Conservation (phyloP, 2,888 invertebrate genomes). For the Macrosiphum euphorbiae region DNA sequence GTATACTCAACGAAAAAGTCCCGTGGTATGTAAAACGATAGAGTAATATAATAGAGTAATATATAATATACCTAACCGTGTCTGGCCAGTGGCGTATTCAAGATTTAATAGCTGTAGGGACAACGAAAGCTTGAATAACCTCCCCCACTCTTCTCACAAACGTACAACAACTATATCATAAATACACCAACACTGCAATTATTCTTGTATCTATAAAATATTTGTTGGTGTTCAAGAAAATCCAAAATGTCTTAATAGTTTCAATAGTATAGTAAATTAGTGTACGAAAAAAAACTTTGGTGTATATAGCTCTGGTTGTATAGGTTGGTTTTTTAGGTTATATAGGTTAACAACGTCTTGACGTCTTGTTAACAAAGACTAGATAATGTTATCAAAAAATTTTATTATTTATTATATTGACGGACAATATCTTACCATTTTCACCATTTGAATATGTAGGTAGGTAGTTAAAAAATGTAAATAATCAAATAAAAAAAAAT, state of each 20-base stretch:
- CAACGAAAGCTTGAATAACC: not conserved
- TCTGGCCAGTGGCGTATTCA: not conserved
- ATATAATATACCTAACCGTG: not conserved
- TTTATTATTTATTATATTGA: not conserved
- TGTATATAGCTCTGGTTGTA: not conserved
- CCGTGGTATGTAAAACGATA: conserved; percentile 45
- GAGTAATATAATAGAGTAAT: not conserved
- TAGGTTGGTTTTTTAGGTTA: no score
- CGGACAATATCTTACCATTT: not conserved
- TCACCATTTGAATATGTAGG: not conserved
- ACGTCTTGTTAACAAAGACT: not conserved
- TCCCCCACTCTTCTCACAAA: not conserved
- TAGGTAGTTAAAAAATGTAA: not conserved
- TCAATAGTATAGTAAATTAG: not conserved
- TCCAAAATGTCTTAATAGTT: not conserved
- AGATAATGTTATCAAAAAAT: not conserved
- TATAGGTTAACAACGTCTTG: not conserved
- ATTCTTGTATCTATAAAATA: no score
- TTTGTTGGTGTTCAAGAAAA: not conserved
- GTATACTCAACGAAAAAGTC: conserved; percentile 30
- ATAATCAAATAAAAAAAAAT: not conserved
- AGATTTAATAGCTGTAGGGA: not conserved
- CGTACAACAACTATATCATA: not conserved
- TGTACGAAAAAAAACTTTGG: not conserved
- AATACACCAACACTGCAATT: not conserved